Evolutionary conservation across 2,797 vertebrate genomes (phyloP).

Genomic region (Galaxias olidus): DNA sequence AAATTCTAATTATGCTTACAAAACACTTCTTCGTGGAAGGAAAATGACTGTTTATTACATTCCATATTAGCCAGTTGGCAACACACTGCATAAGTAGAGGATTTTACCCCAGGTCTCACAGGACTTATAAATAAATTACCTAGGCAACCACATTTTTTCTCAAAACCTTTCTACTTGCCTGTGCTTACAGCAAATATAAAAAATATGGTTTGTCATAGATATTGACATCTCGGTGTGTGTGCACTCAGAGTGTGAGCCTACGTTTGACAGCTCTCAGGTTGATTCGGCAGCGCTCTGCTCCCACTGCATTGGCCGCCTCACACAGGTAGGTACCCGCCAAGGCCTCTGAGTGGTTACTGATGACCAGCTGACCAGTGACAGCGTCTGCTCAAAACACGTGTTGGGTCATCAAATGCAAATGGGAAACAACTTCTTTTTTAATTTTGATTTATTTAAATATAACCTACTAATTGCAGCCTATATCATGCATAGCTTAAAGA

Average conservation of each 20-base stretch:
- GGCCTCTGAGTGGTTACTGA: slow-evolving; percentile 74
- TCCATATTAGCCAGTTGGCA: too few relatives aligned
- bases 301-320: slow-evolving; percentile 83
- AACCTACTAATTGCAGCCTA: too few relatives aligned
- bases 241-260: slow-evolving; percentile 41
- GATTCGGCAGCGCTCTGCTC: slow-evolving; percentile 76
- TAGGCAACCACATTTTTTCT: too few relatives aligned
- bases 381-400: slow-evolving; percentile 61
- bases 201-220: not conserved
- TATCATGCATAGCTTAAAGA: slow-evolving; percentile 1
- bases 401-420: not conserved
- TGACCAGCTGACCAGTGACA: slow-evolving; percentile 74
- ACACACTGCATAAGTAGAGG: too few relatives aligned
- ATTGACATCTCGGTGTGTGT: not conserved
- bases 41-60: too few relatives aligned
- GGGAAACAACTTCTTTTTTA: not conserved
- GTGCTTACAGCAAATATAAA: too few relatives aligned
- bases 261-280: slow-evolving; percentile 62
- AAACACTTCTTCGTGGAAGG: too few relatives aligned
- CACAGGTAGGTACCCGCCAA: slow-evolving; percentile 83
- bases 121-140: too few relatives aligned
- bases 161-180: too few relatives aligned
- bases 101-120: too few relatives aligned
- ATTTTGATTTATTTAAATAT: not conserved
- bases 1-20: too few relatives aligned